phyloP scores from a whole-genome alignment of 2,113 vertebrate species.

The Plecotus auritus region DNA sequence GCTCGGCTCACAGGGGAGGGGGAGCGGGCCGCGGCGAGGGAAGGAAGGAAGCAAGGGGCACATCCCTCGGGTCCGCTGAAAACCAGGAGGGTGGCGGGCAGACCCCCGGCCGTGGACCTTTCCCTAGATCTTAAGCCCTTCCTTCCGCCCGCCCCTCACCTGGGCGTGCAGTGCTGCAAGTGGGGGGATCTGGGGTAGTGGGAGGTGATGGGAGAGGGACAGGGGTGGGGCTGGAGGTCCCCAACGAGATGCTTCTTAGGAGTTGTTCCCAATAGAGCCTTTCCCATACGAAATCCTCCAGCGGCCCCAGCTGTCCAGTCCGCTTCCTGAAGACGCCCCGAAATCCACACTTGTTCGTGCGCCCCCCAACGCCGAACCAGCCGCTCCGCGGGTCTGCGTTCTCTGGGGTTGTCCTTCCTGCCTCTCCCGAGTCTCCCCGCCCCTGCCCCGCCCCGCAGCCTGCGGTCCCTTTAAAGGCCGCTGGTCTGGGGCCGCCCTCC shows the following conservation, averaged over 20 bases:
- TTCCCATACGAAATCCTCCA: neutral
- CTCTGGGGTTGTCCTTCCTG: neutral
- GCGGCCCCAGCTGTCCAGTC: neutral
- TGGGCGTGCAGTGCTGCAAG: neutral
- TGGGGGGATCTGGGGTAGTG: neutral
- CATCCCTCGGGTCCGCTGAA: neutral
- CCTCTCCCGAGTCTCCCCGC: constrained; percentile 29
- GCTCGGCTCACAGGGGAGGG: neutral
- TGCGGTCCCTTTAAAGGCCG: constrained; percentile 72
- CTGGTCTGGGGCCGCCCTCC: constrained; percentile 47
- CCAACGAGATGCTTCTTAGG: neutral
- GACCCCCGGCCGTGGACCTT: neutral
- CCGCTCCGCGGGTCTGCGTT: neutral
- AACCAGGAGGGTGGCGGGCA: neutral
- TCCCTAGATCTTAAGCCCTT: too few relatives aligned
- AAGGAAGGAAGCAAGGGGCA: rapidly evolving
- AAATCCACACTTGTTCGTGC: neutral
- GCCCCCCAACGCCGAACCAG: neutral
- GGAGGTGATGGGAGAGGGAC: neutral
- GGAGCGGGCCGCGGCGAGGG: too few relatives aligned
- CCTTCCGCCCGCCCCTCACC: neutral
- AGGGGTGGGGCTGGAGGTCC: neutral
- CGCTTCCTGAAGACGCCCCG: neutral
- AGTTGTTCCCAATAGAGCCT: neutral
- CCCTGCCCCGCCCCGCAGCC: constrained; percentile 49